Conservation (phyloP, 2,113 vertebrate species). For the Chitala chitala region DNA sequence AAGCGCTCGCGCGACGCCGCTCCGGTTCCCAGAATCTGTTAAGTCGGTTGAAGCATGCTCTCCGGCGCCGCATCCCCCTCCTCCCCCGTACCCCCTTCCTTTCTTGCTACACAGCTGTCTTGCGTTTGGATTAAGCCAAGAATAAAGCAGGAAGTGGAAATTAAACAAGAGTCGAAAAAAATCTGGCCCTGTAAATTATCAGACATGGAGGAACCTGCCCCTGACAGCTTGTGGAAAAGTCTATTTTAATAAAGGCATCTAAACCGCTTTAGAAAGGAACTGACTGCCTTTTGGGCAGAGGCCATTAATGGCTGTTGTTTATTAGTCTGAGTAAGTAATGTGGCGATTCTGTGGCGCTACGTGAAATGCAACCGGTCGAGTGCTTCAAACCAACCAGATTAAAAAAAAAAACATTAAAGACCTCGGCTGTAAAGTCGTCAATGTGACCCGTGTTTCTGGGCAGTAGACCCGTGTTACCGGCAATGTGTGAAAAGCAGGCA, state of each 20-base stretch:
- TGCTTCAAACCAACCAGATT: background rate
- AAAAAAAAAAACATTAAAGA: background rate
- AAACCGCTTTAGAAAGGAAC: constrained; percentile 13
- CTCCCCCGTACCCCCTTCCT: constrained; percentile 29
- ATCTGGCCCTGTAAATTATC: constrained; percentile 29
- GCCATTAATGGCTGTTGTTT: constrained; percentile 21
- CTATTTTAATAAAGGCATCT: constrained; percentile 11
- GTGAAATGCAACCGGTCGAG: background rate
- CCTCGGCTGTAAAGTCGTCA: background rate
- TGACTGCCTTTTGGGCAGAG: constrained; percentile 7
- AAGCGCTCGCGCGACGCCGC: background rate
- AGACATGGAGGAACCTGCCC: constrained; percentile 34
- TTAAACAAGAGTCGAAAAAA: constrained; percentile 63
- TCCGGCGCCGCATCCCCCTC: constrained; percentile 9
- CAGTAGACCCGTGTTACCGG: no score
- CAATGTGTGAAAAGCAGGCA: no score
- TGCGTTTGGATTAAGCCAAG: constrained; percentile 71
- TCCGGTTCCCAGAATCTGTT: constrained; percentile 33
- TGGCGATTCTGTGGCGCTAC: background rate
- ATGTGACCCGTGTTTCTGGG: background rate
- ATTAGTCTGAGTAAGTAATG: constrained; percentile 10
- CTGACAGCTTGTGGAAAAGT: constrained; percentile 19
- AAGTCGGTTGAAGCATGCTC: constrained; percentile 24
- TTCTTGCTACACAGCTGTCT: constrained; percentile 67
- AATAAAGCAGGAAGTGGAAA: constrained; percentile 77